Base-by-base conservation (phyloP, 2,797 vertebrate species). In the Muscicapa comitata region DNA sequence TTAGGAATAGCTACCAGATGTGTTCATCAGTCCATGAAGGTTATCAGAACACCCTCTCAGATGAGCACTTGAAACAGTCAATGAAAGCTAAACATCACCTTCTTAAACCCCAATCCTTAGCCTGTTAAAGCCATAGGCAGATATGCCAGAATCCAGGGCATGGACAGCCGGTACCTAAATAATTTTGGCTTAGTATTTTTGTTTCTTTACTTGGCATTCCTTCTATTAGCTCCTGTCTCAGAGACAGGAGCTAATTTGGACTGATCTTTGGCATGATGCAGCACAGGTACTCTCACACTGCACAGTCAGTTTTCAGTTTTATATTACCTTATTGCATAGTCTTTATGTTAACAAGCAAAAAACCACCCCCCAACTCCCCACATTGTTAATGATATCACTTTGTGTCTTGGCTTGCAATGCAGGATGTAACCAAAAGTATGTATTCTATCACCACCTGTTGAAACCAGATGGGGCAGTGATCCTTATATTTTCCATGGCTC, bases 331-430 rank as follows among this genome's bases (percentile, higher is more conserved):
- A 19, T 23, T 31, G 35, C 11, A 66, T 0, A 7, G 8, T 11
- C 19, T 51, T 63, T 61, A n/a, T 11, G 17, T n/a, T 23, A 33
- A 74, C 3, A 61, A 78, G 11, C 20, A 85, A 84, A 53, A 14
- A 58, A 38, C 2, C 33, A 53, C 13, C 28, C 2, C 6, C 8
- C 7, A 20, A 15, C 3, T 5, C 5, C 7, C 3, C 17, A 31
- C 35, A 24, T 6, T 35, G 33, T 65, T 20, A 66, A 25, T 31
- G 2, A 24, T 40, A 50, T 42, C 45, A 31, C 21, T 67, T 54
- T 76, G 10, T 50, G 15, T 26, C 48, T 26, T 50, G 14, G 15
- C 16, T 50, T 50, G 26, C 26, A 29, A 29, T 28, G 16, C 26
- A 50, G 16, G 50, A 29, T 51, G 50, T 29, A 51, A 51, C 50